Conservation (phyloP, 2,113 vertebrate genomes). For the Ia io region DNA sequence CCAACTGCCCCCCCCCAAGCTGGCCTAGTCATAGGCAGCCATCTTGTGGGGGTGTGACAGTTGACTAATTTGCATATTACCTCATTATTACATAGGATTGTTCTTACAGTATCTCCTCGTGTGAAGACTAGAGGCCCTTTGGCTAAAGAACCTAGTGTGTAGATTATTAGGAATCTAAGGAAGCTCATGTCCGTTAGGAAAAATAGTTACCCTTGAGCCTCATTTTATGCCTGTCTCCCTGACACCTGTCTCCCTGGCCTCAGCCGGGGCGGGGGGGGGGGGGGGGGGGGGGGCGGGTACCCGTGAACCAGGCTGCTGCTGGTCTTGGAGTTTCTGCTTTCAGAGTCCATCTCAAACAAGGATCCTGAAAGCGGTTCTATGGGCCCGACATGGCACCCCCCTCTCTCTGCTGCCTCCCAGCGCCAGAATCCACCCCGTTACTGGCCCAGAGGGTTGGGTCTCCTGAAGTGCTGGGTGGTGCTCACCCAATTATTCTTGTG, state of each 20-base stretch:
- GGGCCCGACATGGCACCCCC: neutral
- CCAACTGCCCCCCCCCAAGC: no score
- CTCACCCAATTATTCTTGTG: no score
- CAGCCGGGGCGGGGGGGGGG: neutral
- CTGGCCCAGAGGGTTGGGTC: rapidly evolving
- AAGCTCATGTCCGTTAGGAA: neutral
- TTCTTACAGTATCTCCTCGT: neutral
- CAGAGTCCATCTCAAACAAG: neutral
- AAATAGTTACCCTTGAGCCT: neutral
- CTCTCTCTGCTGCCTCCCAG: no score
- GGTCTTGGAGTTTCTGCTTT: rapidly evolving
- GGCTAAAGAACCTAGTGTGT: neutral
- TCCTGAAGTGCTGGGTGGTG: rapidly evolving
- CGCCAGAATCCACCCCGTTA: rapidly evolving
- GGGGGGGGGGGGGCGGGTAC: rapidly evolving
- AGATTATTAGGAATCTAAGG: neutral
- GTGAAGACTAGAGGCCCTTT: neutral
- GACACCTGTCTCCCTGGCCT: neutral
- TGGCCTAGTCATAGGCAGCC: no score
- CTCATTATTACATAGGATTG: no score
- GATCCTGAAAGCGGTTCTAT: neutral
- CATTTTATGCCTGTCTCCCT: neutral
- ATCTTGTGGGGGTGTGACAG: no score
- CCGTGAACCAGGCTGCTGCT: no score
- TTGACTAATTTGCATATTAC: no score